Conservation (phyloP, 2,113 vertebrate genomes). For the Rhineura floridana region DNA sequence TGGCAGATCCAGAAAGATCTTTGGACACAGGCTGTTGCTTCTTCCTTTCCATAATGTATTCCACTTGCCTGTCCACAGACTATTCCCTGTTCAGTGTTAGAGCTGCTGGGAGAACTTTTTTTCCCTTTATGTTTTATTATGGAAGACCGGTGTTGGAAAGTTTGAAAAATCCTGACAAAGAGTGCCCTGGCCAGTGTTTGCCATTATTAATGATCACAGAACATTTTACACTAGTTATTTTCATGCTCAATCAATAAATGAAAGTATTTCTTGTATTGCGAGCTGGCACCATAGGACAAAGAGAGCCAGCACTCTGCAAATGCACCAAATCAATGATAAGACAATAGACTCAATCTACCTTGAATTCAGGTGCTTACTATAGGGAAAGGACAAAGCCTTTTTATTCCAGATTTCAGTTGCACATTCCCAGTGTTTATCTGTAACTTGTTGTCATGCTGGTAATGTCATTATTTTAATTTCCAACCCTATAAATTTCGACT, state of each 20-base stretch:
- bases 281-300: neutral
- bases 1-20: neutral
- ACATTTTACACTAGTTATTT: slow-evolving; percentile 6
- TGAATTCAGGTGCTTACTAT: neutral
- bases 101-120: neutral
- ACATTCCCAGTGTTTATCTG: neutral
- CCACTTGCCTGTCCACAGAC: neutral
- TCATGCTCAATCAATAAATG: neutral
- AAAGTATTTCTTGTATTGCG: slow-evolving; percentile 12
- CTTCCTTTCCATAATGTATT: neutral
- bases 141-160: neutral
- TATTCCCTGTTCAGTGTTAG: neutral
- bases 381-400: neutral
- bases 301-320: neutral
- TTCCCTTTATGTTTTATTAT: neutral
- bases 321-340: neutral
- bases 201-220: slow-evolving; percentile 6
- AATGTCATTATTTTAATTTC: neutral
- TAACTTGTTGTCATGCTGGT: neutral
- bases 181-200: neutral
- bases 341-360: neutral
- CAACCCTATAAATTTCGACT: neutral
- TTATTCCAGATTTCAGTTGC: neutral
- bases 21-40: neutral
- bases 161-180: neutral